A percentile compares a stretch with the other conserved stretches of the same genome.
phyloP scores from a whole-genome alignment of 2,888 invertebrate species.

The Drosophila fungiperda region DNA sequence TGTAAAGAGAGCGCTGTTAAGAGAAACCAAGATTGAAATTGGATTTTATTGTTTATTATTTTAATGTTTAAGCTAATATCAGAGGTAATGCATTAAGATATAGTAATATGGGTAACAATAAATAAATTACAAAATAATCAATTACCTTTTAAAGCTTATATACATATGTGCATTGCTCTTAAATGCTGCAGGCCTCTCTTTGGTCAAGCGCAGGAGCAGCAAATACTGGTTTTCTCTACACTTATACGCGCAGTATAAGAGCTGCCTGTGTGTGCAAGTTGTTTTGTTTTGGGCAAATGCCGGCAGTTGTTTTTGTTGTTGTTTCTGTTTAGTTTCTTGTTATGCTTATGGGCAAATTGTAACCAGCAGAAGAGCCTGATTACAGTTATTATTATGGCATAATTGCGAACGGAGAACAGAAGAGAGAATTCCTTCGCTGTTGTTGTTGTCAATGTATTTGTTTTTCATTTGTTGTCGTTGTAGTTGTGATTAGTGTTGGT shows the following conservation, averaged over 20 bases:
- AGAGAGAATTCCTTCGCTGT: constrained; percentile 34
- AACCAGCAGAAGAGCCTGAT: constrained; percentile 61
- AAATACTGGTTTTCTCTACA: constrained; percentile 47
- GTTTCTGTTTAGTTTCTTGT: constrained; percentile 49
- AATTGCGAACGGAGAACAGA: constrained; percentile 47
- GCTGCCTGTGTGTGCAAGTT: constrained; percentile 30
- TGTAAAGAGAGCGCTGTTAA: background rate
- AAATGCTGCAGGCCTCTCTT: constrained; percentile 19
- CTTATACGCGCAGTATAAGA: constrained; percentile 43
- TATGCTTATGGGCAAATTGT: constrained; percentile 37
- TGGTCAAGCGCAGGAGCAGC: background rate
- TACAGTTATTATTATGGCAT: constrained; percentile 74
- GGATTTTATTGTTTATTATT: background rate
- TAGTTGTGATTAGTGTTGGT: background rate
- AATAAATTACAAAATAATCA: background rate
- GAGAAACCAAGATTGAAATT: background rate
- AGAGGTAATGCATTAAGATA: too few relatives aligned
- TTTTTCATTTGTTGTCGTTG: background rate
- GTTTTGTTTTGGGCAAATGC: constrained; percentile 70
- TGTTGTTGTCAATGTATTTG: constrained; percentile 5
- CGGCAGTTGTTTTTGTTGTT: constrained; percentile 50
- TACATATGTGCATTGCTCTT: constrained; percentile 22
- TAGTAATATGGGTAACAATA: too few relatives aligned
- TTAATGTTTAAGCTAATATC: background rate
- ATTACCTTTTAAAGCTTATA: background rate